Base-by-base conservation (phyloP, 2,113 vertebrate genomes). In the Poeciliopsis turrubarensis region DNA sequence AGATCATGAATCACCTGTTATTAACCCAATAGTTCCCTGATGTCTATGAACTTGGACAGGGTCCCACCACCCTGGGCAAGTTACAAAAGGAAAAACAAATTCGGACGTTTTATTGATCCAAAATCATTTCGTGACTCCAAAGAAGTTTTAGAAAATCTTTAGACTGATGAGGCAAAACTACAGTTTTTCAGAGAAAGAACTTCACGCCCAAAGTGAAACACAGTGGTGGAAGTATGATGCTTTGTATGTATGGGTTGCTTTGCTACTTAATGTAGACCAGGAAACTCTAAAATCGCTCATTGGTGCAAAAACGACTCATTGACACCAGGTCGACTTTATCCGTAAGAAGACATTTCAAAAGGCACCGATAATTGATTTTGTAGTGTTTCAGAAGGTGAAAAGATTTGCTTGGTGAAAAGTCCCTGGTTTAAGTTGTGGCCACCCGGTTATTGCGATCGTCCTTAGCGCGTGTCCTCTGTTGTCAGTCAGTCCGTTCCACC, bases 401-500 rank as follows among this genome's bases (percentile, higher is more conserved):
- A 4, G 13, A 17, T 63, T 15, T 63, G 61, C 62, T 22, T 8
- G n/a, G 8, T 9, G 31, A 41, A 4, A 47, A 72, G 51, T 41
- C 60, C 67, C 11, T 54, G 26, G 65, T 64, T 31, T 70, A 30
- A 72, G 34, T 68, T 9, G 27, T 54, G 17, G 47, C 47, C 47
- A 51, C 15, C 47, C 34, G 66, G 54, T 65, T 64, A 65, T 72
- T 37, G 8, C 12, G 64, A 47, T 75, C 32, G 91, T 90, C 92
- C 84, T 89, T 79, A 47, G 63, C 4, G 17, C 13, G 41, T 68
- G 90, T 90, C 91, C 90, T 92, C 89, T 89, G 87, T 65, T 82
- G 88, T 89, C 86, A 87, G 71, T 92, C 86, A 89, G 57, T 81
- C 67, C 75, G 81, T 82, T 70, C 60, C 75, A 84, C 86, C 89